phyloP scores from a whole-genome alignment of 2,797 vertebrate species.

The Apogon hyalosoma region DNA sequence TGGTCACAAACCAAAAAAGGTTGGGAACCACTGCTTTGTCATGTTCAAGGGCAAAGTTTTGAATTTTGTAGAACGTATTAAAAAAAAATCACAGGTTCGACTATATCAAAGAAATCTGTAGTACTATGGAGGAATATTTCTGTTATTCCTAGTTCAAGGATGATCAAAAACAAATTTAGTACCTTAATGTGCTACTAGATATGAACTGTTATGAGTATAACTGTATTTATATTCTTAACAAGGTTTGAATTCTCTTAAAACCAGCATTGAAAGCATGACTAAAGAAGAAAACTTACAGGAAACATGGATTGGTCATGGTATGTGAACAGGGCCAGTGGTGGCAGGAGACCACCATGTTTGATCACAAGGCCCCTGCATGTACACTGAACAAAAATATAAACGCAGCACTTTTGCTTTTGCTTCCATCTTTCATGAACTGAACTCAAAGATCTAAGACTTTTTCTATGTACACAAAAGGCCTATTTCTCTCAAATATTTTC shows the following conservation, averaged over 20 bases:
- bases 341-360: constrained; percentile 89
- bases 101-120: neutral
- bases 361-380: constrained; percentile 95
- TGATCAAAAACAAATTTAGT: neutral
- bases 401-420: too few relatives aligned
- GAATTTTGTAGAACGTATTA: neutral
- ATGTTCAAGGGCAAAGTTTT: neutral
- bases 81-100: constrained; percentile 3
- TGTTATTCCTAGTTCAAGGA: too few relatives aligned
- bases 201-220: neutral
- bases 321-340: constrained; percentile 87
- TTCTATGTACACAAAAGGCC: too few relatives aligned
- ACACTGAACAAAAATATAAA: too few relatives aligned
- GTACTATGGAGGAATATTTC: too few relatives aligned
- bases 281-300: constrained; percentile 84
- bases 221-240: neutral
- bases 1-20: too few relatives aligned
- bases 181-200: neutral
- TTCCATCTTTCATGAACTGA: too few relatives aligned
- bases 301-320: constrained; percentile 88
- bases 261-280: neutral
- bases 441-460: too few relatives aligned
- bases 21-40: too few relatives aligned
- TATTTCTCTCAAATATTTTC: too few relatives aligned
- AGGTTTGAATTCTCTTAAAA: neutral